A percentile compares a stretch with the other conserved stretches of the same genome.
Conservation (phyloP, 2,113 vertebrate genomes). For the Zapus hudsonius region DNA sequence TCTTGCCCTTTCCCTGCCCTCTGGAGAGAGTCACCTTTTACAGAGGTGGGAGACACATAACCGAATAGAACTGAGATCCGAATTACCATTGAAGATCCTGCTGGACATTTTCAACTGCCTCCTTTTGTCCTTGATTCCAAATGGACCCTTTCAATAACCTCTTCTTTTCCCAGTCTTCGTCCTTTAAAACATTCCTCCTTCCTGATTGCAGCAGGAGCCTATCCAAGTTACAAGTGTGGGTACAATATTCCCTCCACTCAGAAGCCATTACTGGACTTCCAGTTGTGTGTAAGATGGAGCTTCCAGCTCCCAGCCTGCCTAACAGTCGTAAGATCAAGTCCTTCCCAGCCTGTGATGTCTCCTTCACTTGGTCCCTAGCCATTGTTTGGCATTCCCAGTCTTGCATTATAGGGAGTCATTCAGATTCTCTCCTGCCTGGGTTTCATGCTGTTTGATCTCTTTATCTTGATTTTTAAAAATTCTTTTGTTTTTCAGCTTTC, state of each 20-base stretch:
- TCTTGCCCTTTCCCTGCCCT: background rate
- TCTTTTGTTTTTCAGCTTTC: no score
- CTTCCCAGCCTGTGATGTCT: background rate
- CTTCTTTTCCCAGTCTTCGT: background rate
- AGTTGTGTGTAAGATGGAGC: background rate
- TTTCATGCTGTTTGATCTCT: background rate
- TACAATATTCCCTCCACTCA: background rate
- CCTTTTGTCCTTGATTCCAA: background rate
- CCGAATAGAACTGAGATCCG: background rate
- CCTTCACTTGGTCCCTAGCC: background rate
- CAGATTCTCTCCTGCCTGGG: background rate
- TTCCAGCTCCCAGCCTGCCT: background rate
- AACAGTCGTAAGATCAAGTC: background rate
- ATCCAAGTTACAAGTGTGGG: background rate
- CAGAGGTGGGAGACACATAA: background rate
- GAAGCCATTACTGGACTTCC: background rate
- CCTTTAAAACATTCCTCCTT: background rate
- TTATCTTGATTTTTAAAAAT: no score
- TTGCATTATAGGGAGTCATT: background rate
- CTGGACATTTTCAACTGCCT: background rate
- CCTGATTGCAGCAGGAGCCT: background rate
- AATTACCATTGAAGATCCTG: slow-evolving; percentile 50
- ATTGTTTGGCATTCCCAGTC: background rate
- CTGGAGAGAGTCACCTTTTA: background rate
- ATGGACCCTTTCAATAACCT: background rate